These are phyloP conservation scores for Rhynchotus rufescens DNA, from an alignment of 2,797 vertebrate genomes.

Conservation along the genomic window DNA sequence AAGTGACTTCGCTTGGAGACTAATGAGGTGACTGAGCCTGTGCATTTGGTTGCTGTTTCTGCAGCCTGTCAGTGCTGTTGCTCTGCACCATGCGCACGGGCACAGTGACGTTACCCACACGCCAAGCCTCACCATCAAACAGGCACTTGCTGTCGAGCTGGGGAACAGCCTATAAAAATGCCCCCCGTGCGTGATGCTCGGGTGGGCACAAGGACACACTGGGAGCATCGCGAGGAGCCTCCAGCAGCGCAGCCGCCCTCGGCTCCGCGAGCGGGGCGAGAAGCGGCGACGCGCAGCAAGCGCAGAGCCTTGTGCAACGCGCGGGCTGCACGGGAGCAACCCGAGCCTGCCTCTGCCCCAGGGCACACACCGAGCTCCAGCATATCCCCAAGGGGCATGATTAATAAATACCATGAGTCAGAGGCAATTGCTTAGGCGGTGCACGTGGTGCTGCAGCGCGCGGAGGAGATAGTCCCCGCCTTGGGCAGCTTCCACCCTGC, in stretches of 20 bases:
- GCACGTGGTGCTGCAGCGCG: not conserved
- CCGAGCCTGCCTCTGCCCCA: not conserved
- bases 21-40: not conserved
- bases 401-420: not conserved
- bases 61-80: not conserved
- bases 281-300: rapidly evolving
- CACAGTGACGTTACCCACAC: not conserved
- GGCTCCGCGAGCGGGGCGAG: not conserved
- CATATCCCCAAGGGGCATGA: not conserved
- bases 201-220: not conserved
- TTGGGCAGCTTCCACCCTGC: not conserved
- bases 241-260: not conserved
- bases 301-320: not conserved
- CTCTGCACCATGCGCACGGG: not conserved
- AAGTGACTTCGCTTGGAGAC: not conserved
- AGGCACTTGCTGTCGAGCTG: not conserved
- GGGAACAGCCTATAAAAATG: not conserved
- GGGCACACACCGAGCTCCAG: not conserved
- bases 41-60: not conserved
- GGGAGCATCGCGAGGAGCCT: not conserved
- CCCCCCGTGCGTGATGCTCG: rapidly evolving
- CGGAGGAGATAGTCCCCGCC: not conserved
- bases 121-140: not conserved
- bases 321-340: not conserved
- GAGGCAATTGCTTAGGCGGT: not conserved